Conservation (phyloP, 2,797 vertebrate genomes). For the Peromyscus nudipes region DNA sequence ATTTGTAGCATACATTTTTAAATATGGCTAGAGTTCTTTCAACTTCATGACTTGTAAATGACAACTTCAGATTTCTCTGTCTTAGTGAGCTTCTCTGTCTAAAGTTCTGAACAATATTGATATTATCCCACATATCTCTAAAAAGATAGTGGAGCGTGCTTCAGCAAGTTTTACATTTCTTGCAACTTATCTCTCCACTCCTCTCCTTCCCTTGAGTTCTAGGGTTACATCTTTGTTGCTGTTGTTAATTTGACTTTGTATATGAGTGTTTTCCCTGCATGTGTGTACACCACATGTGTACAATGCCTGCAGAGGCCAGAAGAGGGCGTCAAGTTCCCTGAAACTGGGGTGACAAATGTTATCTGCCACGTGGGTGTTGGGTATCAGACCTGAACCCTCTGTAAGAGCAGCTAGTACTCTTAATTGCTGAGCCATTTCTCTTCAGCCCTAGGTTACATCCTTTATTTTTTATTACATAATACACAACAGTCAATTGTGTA, state of each 20-base stretch:
- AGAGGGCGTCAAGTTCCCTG: neutral
- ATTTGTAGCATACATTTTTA: constrained; percentile 19
- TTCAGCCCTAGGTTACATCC: neutral
- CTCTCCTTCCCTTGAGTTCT: neutral
- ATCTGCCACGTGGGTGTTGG: neutral
- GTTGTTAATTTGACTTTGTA: neutral
- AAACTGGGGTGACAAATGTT: neutral
- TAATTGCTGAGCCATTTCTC: neutral
- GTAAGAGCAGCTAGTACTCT: neutral
- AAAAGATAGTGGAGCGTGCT: neutral
- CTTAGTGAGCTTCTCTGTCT: neutral
- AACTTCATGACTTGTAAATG: neutral
- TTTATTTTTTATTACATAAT: neutral
- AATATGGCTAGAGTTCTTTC: neutral
- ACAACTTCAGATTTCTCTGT: neutral
- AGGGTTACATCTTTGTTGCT: neutral
- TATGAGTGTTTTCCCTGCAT: neutral
- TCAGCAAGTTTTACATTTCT: neutral
- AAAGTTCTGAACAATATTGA: neutral
- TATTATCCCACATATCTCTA: neutral
- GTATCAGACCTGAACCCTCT: too few relatives aligned
- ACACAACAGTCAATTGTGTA: neutral
- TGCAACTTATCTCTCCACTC: neutral
- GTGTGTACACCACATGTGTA: neutral
- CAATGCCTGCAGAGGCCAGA: neutral